Percentiles rank a stretch among this genome's conserved stretches.
Conservation (phyloP, 2,113 vertebrate genomes). For the Myodes glareolus region DNA sequence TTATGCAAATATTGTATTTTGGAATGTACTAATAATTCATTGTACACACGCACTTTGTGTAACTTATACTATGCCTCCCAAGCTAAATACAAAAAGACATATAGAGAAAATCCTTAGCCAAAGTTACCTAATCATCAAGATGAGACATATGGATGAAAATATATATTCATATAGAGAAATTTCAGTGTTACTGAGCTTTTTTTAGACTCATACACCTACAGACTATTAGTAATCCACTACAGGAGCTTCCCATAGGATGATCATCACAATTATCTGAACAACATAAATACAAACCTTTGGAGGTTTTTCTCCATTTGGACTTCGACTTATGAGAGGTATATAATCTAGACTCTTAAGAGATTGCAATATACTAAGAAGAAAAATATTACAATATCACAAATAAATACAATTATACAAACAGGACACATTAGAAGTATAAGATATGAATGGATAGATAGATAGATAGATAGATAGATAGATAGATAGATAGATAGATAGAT, state of each 20-base stretch:
- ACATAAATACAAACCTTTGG: background rate
- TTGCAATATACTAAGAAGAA: background rate
- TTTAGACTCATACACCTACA: background rate
- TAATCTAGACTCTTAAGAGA: background rate
- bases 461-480: background rate
- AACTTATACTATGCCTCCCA: background rate
- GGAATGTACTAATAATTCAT: background rate
- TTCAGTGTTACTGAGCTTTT: background rate
- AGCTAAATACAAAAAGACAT: background rate
- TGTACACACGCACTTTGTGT: background rate
- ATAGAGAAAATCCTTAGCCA: background rate
- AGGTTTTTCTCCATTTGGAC: background rate
- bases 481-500: background rate
- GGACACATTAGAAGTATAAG: background rate
- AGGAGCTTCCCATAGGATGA: background rate
- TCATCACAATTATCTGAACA: background rate
- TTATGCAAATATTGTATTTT: background rate
- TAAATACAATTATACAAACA: background rate
- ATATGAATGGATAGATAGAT: too few relatives aligned
- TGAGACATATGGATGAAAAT: background rate
- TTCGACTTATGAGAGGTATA: background rate
- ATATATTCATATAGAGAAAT: background rate
- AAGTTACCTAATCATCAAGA: conserved; percentile 11
- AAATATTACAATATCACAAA: background rate
- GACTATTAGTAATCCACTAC: background rate